These are phyloP conservation scores for Callinectes sapidus DNA, from an alignment of 2,888 invertebrate genomes.

Conservation along the genomic window DNA sequence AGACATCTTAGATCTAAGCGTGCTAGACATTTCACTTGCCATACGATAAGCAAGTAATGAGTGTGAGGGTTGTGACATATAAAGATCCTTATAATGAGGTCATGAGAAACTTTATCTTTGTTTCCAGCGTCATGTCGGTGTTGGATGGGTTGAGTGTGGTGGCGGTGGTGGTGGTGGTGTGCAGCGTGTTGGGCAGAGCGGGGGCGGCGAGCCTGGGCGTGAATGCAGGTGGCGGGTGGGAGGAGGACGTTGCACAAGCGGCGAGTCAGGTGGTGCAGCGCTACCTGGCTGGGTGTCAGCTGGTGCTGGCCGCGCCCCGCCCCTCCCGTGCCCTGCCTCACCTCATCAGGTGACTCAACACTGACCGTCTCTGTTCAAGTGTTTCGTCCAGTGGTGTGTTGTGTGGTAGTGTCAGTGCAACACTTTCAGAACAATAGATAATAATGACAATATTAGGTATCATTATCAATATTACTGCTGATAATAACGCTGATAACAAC, in stretches of 20 bases:
- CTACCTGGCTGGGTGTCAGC: neutral
- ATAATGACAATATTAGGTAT: too few species aligned
- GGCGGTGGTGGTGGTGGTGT: neutral
- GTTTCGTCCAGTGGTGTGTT: neutral
- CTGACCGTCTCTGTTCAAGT: neutral
- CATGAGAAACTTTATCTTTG: too few species aligned
- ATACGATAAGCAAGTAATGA: too few species aligned
- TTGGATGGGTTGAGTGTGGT: neutral
- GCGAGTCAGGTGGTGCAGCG: neutral
- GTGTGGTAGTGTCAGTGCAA: neutral
- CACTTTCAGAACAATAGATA: neutral
- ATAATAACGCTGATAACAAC: neutral
- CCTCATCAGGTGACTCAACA: constrained; percentile 25
- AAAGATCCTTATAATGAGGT: too few species aligned
- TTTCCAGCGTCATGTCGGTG: neutral
- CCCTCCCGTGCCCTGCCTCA: neutral
- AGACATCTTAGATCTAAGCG: too few species aligned
- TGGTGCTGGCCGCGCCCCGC: neutral
- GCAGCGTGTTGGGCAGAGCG: neutral
- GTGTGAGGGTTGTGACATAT: too few species aligned
- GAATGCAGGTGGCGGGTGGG: neutral
- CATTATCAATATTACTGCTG: neutral
- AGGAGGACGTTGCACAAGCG: constrained; percentile 14
- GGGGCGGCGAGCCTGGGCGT: neutral
- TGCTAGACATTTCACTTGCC: too few species aligned